Conservation (phyloP, 2,113 vertebrate genomes). For the Eptatretus burgeri region DNA sequence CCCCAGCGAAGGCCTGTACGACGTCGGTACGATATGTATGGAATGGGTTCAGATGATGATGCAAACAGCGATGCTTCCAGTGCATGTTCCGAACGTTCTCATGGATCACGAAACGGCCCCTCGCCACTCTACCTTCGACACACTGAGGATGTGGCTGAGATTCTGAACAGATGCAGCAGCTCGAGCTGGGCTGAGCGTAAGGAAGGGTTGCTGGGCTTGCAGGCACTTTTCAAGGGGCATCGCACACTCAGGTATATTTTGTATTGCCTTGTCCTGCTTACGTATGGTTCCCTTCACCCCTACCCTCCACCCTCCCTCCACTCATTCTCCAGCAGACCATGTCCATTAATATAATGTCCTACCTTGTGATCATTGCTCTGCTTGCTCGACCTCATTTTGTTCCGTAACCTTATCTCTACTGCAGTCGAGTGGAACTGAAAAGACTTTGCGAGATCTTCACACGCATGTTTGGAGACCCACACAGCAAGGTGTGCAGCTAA, state of each 20-base stretch:
- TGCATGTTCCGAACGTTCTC: slow-evolving; percentile 1
- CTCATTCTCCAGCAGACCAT: background rate
- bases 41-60: background rate
- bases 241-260: background rate
- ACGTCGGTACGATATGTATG: slow-evolving; percentile 43
- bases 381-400: too few species aligned
- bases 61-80: slow-evolving; percentile 1
- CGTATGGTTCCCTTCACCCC: background rate
- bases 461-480: background rate
- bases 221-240: background rate
- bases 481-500: background rate
- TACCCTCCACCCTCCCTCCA: background rate
- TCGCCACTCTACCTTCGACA: slow-evolving; percentile 22
- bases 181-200: slow-evolving; percentile 2
- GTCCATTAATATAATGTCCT: too few species aligned
- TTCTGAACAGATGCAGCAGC: background rate
- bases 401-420: too few species aligned
- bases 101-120: background rate
- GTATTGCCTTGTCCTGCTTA: background rate
- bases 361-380: too few species aligned
- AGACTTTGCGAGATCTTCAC: slow-evolving; percentile 4
- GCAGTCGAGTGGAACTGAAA: slow-evolving; percentile 1
- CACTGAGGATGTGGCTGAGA: background rate
- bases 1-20: slow-evolving; percentile 56
- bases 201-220: background rate